A percentile compares a stretch with the other conserved stretches of the same genome.
phyloP scores from a whole-genome alignment of 2,797 vertebrate species.

The Dendrocincla fuliginosa region DNA sequence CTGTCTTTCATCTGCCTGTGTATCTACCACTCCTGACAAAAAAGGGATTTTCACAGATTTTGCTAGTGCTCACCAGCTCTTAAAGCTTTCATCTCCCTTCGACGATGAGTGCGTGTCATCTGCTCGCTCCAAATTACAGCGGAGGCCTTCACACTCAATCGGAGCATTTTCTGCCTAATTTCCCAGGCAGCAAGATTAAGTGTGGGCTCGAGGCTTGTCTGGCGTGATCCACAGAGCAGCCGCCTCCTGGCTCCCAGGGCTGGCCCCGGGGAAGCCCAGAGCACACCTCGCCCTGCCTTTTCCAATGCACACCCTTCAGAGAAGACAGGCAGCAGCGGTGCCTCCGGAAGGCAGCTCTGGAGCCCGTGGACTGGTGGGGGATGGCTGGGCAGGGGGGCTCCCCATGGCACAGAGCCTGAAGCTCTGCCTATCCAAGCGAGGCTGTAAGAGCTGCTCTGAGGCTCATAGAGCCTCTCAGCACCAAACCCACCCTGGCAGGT shows the following conservation, averaged over 20 bases:
- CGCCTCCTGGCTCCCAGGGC: neutral
- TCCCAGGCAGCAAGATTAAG: conserved; percentile 58
- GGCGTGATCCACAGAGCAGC: neutral
- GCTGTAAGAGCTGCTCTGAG: neutral
- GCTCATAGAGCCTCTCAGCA: neutral
- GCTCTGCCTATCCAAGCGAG: neutral
- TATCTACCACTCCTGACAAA: conserved; percentile 62
- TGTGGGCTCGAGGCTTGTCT: conserved; percentile 1
- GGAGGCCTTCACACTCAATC: conserved; percentile 53
- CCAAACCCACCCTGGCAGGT: neutral
- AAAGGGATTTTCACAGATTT: conserved; percentile 62
- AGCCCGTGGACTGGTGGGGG: accelerated
- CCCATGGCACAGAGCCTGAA: neutral
- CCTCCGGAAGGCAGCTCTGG: neutral
- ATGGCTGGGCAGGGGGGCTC: neutral
- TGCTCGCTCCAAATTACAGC: conserved; percentile 66
- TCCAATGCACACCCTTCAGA: accelerated
- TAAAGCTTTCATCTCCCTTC: conserved; percentile 69
- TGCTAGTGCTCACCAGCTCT: conserved; percentile 60
- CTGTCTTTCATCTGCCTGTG: conserved; percentile 68
- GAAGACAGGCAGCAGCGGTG: accelerated
- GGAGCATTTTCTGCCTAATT: conserved; percentile 71
- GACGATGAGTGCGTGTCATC: conserved; percentile 46
- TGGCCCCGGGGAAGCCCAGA: neutral
- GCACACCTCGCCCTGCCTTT: neutral